phyloP scores from a whole-genome alignment of 2,113 vertebrate species.

The Aspidoscelis tigris region DNA sequence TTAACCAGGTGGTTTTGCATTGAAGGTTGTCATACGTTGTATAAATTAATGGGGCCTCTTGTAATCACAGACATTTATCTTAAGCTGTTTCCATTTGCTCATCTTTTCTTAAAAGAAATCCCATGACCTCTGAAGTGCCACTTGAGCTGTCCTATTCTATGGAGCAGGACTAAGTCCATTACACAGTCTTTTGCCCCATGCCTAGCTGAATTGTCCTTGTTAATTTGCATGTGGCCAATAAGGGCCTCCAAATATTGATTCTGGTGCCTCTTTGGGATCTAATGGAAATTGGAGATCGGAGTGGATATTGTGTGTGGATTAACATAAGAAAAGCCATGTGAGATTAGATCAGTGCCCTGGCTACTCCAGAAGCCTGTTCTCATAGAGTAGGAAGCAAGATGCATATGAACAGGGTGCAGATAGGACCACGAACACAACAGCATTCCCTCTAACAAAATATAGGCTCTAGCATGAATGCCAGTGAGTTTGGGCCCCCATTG shows the following conservation, averaged over 20 bases:
- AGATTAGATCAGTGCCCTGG: too few relatives aligned
- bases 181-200: neutral
- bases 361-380: neutral
- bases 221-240: neutral
- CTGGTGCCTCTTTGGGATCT: neutral
- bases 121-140: neutral
- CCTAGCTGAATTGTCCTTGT: neutral
- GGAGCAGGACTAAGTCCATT: neutral
- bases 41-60: neutral
- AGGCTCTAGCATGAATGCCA: too few relatives aligned
- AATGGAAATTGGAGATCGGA: neutral
- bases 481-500: too few relatives aligned
- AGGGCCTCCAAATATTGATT: neutral
- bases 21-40: neutral
- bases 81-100: neutral
- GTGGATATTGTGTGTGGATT: neutral
- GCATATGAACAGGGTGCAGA: too few relatives aligned
- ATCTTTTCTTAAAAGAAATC: neutral
- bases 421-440: too few relatives aligned
- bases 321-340: too few relatives aligned
- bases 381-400: neutral
- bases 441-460: too few relatives aligned
- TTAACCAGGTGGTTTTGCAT: neutral
- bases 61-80: neutral
- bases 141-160: neutral